phyloP scores from a whole-genome alignment of 2,113 vertebrate species.

The Pteropus alecto region DNA sequence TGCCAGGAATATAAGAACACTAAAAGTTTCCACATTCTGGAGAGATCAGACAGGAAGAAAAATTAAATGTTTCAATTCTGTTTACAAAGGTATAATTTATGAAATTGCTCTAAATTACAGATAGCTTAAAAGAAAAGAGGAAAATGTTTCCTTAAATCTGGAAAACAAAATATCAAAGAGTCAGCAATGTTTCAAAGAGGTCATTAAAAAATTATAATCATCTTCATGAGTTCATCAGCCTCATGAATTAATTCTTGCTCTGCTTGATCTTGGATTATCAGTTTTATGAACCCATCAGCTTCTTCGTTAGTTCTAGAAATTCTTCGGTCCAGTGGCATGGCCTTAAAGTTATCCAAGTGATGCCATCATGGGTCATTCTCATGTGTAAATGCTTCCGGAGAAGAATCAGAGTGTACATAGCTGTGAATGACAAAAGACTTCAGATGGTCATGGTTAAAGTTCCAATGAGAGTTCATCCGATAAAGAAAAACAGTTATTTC shows the following conservation, averaged over 20 bases:
- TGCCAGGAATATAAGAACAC: conserved; percentile 18
- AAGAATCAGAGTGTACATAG: neutral
- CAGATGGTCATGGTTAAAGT: neutral
- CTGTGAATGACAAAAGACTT: neutral
- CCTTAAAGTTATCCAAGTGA: neutral
- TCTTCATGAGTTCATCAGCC: neutral
- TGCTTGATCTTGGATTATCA: neutral
- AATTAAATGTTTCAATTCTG: neutral
- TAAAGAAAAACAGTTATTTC: neutral
- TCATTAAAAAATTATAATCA: neutral
- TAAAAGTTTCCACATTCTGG: neutral
- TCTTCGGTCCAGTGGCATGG: neutral
- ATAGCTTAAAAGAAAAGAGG: neutral
- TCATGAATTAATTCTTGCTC: neutral
- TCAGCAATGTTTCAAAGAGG: neutral
- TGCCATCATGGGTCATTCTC: neutral
- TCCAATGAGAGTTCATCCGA: neutral
- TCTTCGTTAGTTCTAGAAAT: neutral
- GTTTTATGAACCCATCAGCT: neutral
- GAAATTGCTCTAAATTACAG: neutral
- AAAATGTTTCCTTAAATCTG: neutral
- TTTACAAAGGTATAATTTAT: neutral
- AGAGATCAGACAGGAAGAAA: neutral
- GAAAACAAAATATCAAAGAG: neutral
- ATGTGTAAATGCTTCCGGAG: neutral